Percentiles rank a stretch among this genome's conserved stretches.
phyloP scores from a whole-genome alignment of 2,113 vertebrate genomes.

The Penelope pileata region DNA sequence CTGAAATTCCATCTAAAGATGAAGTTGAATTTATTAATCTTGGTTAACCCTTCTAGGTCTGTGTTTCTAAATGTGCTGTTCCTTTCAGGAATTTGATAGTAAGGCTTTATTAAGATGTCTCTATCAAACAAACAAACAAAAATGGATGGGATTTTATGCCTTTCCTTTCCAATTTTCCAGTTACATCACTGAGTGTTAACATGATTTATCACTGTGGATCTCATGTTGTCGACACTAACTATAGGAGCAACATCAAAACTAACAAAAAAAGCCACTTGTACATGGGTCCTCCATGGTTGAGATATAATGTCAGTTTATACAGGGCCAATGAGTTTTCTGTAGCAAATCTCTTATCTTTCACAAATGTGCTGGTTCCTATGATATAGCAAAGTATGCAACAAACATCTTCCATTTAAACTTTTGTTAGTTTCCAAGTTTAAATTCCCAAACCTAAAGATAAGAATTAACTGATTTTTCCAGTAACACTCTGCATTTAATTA shows the following conservation, averaged over 20 bases:
- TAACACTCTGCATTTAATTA: neutral
- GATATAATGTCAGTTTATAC: fast-evolving
- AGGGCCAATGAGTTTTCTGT: neutral
- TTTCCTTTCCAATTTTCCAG: neutral
- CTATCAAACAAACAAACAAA: neutral
- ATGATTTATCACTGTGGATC: neutral
- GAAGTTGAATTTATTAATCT: neutral
- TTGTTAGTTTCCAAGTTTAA: neutral
- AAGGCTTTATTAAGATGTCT: neutral
- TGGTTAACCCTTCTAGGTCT: neutral
- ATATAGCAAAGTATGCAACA: neutral
- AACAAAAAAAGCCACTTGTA: neutral
- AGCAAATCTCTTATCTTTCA: neutral
- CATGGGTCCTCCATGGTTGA: neutral
- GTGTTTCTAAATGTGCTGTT: neutral
- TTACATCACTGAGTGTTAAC: neutral
- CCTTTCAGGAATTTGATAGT: neutral
- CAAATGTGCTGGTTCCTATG: neutral
- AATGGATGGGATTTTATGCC: neutral
- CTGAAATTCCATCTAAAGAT: neutral
- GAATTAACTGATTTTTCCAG: neutral
- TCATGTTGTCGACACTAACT: neutral
- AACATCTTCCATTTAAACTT: neutral
- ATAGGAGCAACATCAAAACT: neutral
- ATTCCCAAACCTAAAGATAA: neutral